Percentiles rank a stretch among this genome's conserved stretches.
Conservation (phyloP, 2,888 invertebrate genomes). For the Limenitis camilla region DNA sequence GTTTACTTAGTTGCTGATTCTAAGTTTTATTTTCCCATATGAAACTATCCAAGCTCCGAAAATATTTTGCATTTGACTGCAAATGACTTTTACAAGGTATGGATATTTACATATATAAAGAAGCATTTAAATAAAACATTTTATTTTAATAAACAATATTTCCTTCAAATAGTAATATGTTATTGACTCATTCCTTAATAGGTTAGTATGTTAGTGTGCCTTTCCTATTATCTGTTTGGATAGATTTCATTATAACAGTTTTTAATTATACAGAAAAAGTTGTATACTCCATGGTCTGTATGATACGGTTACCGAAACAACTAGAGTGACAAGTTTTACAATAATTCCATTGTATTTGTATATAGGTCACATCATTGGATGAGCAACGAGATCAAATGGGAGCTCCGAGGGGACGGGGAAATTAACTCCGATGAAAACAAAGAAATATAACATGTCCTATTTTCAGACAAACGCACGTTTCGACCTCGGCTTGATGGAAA, state of each 20-base stretch:
- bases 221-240: no score
- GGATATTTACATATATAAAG: no score
- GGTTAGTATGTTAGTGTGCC: neutral
- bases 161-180: no score
- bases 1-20: no score
- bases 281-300: neutral
- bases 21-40: no score
- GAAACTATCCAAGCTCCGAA: no score
- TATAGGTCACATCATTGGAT: slow-evolving; percentile 51
- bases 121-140: no score
- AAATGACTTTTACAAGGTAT: no score
- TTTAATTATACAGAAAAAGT: neutral
- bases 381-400: slow-evolving; percentile 30
- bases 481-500: slow-evolving; percentile 9
- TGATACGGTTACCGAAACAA: slow-evolving; percentile 31
- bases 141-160: no score
- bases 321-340: slow-evolving; percentile 43
- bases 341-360: slow-evolving; percentile 57
- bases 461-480: slow-evolving; percentile 9
- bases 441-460: slow-evolving; percentile 15
- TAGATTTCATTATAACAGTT: no score
- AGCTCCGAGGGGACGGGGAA: slow-evolving; percentile 33
- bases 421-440: slow-evolving; percentile 36
- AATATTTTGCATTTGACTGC: no score
- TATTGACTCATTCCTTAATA: neutral